These are phyloP conservation scores for Lithodes maja DNA, from an alignment of 2,888 invertebrate genomes.

Conservation along the genomic window DNA sequence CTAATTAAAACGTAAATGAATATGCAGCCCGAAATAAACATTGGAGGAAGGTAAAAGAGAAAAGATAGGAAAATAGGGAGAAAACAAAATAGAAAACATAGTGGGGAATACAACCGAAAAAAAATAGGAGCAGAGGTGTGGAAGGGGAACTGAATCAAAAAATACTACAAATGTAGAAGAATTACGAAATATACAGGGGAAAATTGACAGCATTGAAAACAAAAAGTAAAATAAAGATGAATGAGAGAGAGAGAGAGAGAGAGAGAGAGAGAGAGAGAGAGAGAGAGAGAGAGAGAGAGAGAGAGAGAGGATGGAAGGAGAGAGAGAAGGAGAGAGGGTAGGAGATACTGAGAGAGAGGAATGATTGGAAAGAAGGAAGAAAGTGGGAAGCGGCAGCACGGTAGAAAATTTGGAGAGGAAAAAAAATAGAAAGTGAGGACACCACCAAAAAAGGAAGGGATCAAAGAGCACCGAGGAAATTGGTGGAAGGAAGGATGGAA, in stretches of 20 bases:
- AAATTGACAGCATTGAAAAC: not conserved
- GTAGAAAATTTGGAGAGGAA: not conserved
- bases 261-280: not conserved
- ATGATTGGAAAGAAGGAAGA: not conserved
- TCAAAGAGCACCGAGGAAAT: no score
- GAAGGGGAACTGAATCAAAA: no score
- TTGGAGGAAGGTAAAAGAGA: not conserved
- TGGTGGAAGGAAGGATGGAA: no score
- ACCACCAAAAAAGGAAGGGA: no score
- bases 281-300: not conserved
- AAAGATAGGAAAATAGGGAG: not conserved
- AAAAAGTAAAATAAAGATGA: not conserved
- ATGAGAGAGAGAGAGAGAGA: slow-evolving; percentile 13
- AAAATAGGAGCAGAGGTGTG: not conserved
- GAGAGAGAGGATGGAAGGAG: not conserved
- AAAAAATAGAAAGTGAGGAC: not conserved
- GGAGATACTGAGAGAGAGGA: not conserved
- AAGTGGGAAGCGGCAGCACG: not conserved
- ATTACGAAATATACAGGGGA: not conserved
- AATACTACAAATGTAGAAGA: no score
- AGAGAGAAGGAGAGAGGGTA: not conserved
- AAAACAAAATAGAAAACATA: not conserved
- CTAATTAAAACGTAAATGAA: not conserved
- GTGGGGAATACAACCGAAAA: no score
- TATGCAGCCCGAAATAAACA: not conserved